phyloP scores from a whole-genome alignment of 2,888 invertebrate genomes.

The Drosophila mettleri region DNA sequence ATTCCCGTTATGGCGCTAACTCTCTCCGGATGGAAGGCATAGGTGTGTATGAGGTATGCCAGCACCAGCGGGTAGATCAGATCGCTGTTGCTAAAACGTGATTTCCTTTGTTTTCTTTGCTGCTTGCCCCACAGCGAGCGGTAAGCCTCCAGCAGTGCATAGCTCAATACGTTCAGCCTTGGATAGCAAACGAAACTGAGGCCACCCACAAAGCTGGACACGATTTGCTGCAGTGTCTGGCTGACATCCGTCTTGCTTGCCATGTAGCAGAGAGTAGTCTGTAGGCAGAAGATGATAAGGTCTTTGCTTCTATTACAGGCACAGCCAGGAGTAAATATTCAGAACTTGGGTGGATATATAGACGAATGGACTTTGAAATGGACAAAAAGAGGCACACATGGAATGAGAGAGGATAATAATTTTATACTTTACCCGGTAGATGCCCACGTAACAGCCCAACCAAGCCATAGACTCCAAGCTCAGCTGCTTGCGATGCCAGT shows the following conservation, averaged over 20 bases:
- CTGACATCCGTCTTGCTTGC: constrained; percentile 23
- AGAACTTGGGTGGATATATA: too few relatives aligned
- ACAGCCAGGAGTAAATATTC: not conserved
- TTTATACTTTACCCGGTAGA: constrained; percentile 72
- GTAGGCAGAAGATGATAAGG: constrained; percentile 1
- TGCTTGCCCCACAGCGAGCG: constrained; percentile 57
- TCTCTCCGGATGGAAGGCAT: constrained; percentile 26
- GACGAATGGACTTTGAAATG: not conserved
- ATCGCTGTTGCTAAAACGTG: constrained; percentile 35
- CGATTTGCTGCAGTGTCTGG: constrained; percentile 49
- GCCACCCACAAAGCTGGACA: constrained; percentile 76
- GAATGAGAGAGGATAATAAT: not conserved
- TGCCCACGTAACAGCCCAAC: constrained; percentile 72
- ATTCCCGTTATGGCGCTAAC: constrained; percentile 44
- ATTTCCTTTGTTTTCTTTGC: not conserved
- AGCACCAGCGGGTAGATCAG: constrained; percentile 34
- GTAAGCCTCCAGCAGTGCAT: constrained; percentile 60
- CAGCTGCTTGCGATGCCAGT: constrained; percentile 38
- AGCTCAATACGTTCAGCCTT: constrained; percentile 66
- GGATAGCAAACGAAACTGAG: constrained; percentile 69
- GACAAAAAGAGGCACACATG: too few relatives aligned
- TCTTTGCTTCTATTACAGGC: not conserved
- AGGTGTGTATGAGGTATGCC: constrained; percentile 58
- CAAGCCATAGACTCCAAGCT: constrained; percentile 61
- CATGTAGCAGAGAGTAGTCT: constrained; percentile 59